These are phyloP conservation scores for Petrophora chlorosata DNA, from an alignment of 2,888 invertebrate genomes.

Conservation along the genomic window DNA sequence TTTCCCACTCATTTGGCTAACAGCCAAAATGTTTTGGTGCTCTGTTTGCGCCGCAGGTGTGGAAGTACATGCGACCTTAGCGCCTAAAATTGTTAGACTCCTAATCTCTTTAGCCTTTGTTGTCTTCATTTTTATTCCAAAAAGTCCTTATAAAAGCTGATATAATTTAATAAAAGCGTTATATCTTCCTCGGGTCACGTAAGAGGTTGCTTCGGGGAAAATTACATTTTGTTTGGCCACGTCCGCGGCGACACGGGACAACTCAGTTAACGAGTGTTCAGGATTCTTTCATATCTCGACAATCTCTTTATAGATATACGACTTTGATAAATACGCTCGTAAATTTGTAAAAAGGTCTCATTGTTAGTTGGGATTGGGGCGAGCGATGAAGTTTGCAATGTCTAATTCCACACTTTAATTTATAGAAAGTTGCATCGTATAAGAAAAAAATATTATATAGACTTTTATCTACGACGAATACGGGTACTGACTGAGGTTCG, in stretches of 20 bases:
- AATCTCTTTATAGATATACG: slow-evolving; percentile 60
- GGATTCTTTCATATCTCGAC: slow-evolving; percentile 75
- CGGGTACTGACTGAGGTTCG: too few species aligned
- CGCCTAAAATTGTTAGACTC: slow-evolving; percentile 45
- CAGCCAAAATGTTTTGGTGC: slow-evolving; percentile 13
- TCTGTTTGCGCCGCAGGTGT: slow-evolving; percentile 20
- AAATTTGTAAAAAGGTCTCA: slow-evolving; percentile 8
- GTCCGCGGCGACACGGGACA: slow-evolving; percentile 75
- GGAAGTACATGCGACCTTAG: slow-evolving; percentile 29
- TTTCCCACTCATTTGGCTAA: slow-evolving; percentile 13
- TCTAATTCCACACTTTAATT: too few species aligned
- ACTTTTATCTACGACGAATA: too few species aligned
- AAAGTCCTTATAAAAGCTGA: slow-evolving; percentile 74
- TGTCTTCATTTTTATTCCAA: slow-evolving; percentile 63
- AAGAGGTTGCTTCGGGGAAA: slow-evolving; percentile 77
- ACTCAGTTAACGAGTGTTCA: slow-evolving; percentile 78
- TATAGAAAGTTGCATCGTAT: too few species aligned
- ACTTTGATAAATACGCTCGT: slow-evolving; percentile 37
- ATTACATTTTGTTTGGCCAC: slow-evolving; percentile 82
- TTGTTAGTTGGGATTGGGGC: neutral
- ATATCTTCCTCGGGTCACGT: slow-evolving; percentile 81
- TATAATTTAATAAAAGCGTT: slow-evolving; percentile 81
- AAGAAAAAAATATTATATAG: too few species aligned
- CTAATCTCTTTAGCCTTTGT: slow-evolving; percentile 63
- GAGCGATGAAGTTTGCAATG: neutral